Percentiles rank a stretch among this genome's conserved stretches.
These are phyloP conservation scores for Ephestia elutella DNA, from an alignment of 1,140 invertebrate genomes.

Conservation along the genomic window DNA sequence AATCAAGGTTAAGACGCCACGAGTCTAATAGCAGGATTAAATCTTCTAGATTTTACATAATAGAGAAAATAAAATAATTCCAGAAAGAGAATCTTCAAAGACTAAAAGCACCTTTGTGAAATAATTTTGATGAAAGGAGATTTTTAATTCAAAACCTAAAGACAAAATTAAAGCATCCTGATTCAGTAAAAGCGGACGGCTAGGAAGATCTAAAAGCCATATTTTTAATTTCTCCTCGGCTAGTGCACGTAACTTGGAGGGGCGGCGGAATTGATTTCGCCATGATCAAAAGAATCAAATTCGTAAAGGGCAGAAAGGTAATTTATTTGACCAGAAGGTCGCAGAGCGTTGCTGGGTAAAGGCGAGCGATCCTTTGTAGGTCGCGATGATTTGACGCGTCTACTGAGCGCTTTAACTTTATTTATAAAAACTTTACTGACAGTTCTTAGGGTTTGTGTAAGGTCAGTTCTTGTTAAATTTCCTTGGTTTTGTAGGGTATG, in stretches of 20 bases:
- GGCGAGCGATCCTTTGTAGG: not conserved
- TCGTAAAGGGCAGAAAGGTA: constrained; percentile 57
- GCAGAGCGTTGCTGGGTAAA: constrained; percentile 29
- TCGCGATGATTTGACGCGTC: not conserved
- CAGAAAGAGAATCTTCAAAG: too few species aligned
- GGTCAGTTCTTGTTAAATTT: not conserved
- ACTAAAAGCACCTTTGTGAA: not conserved
- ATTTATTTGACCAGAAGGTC: constrained; percentile 57
- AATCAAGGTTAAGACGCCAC: too few species aligned
- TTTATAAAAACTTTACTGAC: constrained; percentile 10
- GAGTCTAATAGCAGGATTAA: too few species aligned
- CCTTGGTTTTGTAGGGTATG: too few species aligned
- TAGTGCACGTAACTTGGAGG: constrained; percentile 8
- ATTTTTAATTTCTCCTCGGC: not conserved
- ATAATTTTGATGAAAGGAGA: not conserved
- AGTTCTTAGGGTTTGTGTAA: constrained; percentile 17
- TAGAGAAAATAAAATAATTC: too few species aligned
- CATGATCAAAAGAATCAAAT: constrained; percentile 63
- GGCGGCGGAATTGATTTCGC: constrained; percentile 51
- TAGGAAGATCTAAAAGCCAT: not conserved
- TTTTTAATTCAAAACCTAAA: constrained; percentile 1
- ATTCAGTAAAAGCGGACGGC: constrained; percentile 1
- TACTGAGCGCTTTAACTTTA: not conserved
- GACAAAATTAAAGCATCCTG: not conserved
- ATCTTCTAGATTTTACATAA: too few species aligned